Evolutionary conservation across 2,797 vertebrate genomes (phyloP).

Genomic region (Leontocebus nigricollis): DNA sequence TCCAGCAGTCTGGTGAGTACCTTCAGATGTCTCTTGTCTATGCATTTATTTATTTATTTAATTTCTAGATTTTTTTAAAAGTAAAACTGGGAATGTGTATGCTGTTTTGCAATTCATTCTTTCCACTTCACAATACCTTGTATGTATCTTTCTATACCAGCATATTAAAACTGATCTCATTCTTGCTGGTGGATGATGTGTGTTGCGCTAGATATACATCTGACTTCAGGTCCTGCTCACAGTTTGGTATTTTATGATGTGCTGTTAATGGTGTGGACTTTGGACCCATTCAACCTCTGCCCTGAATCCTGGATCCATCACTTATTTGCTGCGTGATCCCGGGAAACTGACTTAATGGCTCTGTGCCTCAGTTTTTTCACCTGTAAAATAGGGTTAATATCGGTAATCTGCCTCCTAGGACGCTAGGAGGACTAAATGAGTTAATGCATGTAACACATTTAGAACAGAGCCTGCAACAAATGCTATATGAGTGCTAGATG

Average conservation of each 20-base stretch:
- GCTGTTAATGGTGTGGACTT: not conserved
- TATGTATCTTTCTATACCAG: not conserved
- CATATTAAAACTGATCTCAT: not conserved
- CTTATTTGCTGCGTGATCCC: not conserved
- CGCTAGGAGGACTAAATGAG: not conserved
- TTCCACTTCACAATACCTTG: not conserved
- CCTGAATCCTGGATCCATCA: not conserved
- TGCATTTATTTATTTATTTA: not conserved
- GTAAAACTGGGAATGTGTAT: not conserved
- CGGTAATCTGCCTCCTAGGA: not conserved
- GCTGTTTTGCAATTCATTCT: not conserved
- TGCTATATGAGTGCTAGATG: not conserved
- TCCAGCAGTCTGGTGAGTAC: not conserved
- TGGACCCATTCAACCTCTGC: not conserved
- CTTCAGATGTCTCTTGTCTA: not conserved
- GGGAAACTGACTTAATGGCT: not conserved
- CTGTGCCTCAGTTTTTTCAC: not conserved
- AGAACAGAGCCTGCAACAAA: not conserved
- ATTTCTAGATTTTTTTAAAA: not conserved
- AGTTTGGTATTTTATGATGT: not conserved
- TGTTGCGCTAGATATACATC: rapidly evolving
- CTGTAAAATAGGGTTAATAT: not conserved
- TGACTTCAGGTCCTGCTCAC: not conserved
- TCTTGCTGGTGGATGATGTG: not conserved
- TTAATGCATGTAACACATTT: not conserved